Evolutionary conservation across 2,797 vertebrate species (phyloP).

Genomic region (Acanthis flammea): DNA sequence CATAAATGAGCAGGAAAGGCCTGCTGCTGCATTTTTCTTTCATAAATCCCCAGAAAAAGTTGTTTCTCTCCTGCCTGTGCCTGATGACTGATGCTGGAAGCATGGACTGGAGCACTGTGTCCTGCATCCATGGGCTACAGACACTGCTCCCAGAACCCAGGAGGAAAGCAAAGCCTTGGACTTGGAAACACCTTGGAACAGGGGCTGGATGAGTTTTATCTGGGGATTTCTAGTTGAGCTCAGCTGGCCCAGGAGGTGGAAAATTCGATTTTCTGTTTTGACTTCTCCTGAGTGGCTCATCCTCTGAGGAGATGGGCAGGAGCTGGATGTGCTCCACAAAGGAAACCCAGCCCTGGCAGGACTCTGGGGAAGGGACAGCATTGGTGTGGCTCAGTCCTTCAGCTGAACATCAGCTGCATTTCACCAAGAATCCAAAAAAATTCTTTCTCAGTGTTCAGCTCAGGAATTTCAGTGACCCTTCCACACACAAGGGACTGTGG

Average conservation of each 20-base stretch:
- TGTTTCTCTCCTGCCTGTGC: background rate
- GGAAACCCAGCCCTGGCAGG: background rate
- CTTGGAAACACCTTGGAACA: background rate
- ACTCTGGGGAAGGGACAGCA: background rate
- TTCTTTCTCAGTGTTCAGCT: background rate
- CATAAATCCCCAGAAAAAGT: background rate
- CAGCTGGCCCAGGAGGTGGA: background rate
- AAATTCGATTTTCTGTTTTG: background rate
- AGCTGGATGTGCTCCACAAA: background rate
- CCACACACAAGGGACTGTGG: background rate
- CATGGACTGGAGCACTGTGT: background rate
- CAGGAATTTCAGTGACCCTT: background rate
- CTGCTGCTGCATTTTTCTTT: background rate
- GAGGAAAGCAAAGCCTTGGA: background rate
- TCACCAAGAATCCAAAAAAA: background rate
- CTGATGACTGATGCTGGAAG: background rate
- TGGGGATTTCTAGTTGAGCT: background rate
- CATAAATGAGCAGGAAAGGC: background rate
- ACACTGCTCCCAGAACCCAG: background rate
- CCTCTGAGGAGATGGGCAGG: background rate
- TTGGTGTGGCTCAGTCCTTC: background rate
- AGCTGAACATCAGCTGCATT: background rate
- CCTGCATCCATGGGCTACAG: background rate
- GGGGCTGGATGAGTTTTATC: background rate
- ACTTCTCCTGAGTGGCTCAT: background rate